These are phyloP conservation scores for Indri indri DNA, from an alignment of 2,113 vertebrate genomes.

Conservation along the genomic window DNA sequence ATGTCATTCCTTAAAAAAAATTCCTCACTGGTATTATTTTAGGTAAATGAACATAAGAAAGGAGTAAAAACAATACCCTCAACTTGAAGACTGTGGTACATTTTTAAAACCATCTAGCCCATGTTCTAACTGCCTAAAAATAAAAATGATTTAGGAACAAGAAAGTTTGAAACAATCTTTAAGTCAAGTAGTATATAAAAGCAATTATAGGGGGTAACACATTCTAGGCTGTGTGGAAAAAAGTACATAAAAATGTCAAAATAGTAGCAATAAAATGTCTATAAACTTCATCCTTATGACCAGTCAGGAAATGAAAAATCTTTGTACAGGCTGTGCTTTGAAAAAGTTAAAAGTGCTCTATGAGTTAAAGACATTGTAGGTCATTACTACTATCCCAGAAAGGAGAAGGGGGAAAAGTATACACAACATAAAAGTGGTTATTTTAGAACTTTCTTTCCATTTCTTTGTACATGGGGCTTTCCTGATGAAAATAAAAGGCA, in stretches of 20 bases:
- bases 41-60: background rate
- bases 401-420: background rate
- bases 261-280: constrained; percentile 74
- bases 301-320: constrained; percentile 74
- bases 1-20: constrained; percentile 25
- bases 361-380: constrained; percentile 48
- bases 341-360: constrained; percentile 49
- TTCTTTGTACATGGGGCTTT: constrained; percentile 31
- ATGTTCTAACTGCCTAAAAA: constrained; percentile 64
- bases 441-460: constrained; percentile 16
- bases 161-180: constrained; percentile 67
- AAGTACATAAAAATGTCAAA: constrained; percentile 78
- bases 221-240: constrained; percentile 43
- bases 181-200: constrained; percentile 76
- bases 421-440: background rate
- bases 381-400: constrained; percentile 33
- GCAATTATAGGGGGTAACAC: constrained; percentile 66
- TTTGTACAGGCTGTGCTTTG: constrained; percentile 30
- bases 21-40: background rate
- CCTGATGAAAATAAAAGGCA: background rate
- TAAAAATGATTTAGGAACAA: constrained; percentile 74
- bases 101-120: constrained; percentile 38
- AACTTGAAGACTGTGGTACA: background rate
- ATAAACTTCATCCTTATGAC: constrained; percentile 71
- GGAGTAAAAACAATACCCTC: background rate